Base-by-base conservation (phyloP, 2,888 invertebrate species). In the Drosophila aldrichi region DNA sequence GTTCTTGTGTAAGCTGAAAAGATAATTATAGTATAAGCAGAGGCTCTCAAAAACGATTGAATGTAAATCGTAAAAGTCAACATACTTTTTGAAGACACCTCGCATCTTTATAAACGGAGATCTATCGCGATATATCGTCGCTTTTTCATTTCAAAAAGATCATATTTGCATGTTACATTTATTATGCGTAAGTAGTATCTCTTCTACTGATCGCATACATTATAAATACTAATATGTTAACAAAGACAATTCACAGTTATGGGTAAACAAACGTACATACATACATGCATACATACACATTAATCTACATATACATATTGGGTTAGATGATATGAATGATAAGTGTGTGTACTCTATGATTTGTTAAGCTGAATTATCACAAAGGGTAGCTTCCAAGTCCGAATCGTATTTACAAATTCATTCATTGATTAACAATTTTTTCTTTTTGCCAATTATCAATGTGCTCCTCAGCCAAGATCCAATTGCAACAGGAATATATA, bases 241-340 rank as follows among this genome's bases (percentile, higher is more conserved):
- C 6, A 14, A 18, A 22, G 40, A 16, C 32, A 44, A 18, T 16
- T 43, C 2, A 32, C 6, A 18, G 46, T 38, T 36, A 41, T 54
- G 12, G 18, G 18, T 16, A 48, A 46, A 36, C 20, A 54, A 34
- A 64, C 46, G 41, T 25, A 46, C 38, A 38, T 57, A 46, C 10
- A 46, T 44, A 44, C 9, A 36, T 25, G 16, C 32, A 40, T 38
- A 63, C 16, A 52, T 38, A 44, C 5, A 20, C 48, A 48, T 16
- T 32, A 8, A 32, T 9, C 32, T 32, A 14, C 6, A 18, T 58
- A 59, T 29, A 48, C 14, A 58, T 48, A 48, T 29, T 9, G 34
- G 25, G 48, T 22, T 32, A 49, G 18, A 18, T 49, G 46, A 49
- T 12, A 55, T 58, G 36, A 46, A 41, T 59, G 43, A 41, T 67